Evolutionary conservation across 2,113 vertebrate species (phyloP).

Genomic region (Nicator chloris): DNA sequence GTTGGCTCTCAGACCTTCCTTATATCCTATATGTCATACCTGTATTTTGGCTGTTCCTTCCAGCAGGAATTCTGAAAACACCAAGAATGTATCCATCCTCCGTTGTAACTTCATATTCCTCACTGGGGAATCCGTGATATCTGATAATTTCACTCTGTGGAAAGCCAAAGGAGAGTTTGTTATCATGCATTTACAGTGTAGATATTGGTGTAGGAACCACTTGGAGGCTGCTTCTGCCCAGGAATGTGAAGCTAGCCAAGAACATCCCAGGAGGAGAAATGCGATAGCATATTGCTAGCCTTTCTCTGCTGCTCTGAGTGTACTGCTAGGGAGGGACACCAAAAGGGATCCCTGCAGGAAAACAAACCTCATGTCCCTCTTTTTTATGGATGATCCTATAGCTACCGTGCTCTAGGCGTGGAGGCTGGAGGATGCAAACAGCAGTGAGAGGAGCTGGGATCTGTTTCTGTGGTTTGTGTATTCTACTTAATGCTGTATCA

Average conservation of each 20-base stretch:
- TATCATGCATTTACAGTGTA: not conserved
- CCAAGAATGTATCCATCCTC: constrained; percentile 73
- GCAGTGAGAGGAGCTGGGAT: not conserved
- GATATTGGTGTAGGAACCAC: not conserved
- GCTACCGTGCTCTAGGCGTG: not conserved
- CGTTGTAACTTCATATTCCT: constrained; percentile 67
- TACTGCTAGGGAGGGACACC: not conserved
- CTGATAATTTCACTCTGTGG: constrained; percentile 72
- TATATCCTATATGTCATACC: not conserved
- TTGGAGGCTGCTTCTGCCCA: not conserved
- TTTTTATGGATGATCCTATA: not conserved
- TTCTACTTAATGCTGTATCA: not conserved
- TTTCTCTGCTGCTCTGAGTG: not conserved
- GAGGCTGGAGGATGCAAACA: not conserved
- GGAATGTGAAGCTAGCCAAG: not conserved
- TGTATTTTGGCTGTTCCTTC: not conserved
- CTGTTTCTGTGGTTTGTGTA: not conserved
- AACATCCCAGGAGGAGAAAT: not conserved
- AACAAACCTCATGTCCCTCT: not conserved
- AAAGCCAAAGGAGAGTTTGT: not conserved
- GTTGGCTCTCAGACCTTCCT: not conserved
- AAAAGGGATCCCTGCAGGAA: not conserved
- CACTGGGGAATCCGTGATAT: constrained; percentile 60
- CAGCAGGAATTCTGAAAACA: constrained; percentile 71
- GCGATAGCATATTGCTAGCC: not conserved